These are phyloP conservation scores for Chondrilla cf. caribensis DNA, from an alignment of 37 sponge, comb jelly and placozoan species.

Conservation along the genomic window DNA sequence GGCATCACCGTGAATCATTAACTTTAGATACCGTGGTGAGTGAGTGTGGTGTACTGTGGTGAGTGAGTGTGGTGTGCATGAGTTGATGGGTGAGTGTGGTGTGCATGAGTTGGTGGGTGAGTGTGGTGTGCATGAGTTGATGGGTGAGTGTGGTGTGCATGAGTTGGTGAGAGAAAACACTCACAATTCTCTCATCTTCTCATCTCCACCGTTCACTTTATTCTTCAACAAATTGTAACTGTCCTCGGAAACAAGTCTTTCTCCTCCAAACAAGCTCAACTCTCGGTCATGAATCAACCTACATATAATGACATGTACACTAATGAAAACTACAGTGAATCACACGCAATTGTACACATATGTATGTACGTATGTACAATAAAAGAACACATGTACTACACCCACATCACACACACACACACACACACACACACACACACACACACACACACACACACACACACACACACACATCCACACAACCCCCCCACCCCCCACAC, in stretches of 20 bases:
- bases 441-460: slow-evolving; percentile 28
- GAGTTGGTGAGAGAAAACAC: neutral
- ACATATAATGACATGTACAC: neutral
- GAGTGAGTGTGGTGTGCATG: too few relatives aligned
- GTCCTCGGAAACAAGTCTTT: slow-evolving; percentile 39
- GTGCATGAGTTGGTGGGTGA: too few relatives aligned
- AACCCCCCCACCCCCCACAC: too few relatives aligned
- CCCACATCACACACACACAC: slow-evolving; percentile 26
- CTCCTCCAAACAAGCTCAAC: slow-evolving; percentile 58
- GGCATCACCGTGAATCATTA: neutral
- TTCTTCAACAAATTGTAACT: slow-evolving; percentile 31
- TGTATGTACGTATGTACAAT: neutral
- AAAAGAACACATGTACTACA: too few relatives aligned
- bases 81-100: too few relatives aligned
- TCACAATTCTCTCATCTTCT: slow-evolving; percentile 54
- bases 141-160: too few relatives aligned
- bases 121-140: too few relatives aligned
- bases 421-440: slow-evolving; percentile 28
- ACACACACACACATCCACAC: slow-evolving; percentile 21
- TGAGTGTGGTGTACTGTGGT: too few relatives aligned
- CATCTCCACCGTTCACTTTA: slow-evolving; percentile 30
- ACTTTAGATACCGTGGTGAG: too few relatives aligned
- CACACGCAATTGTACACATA: neutral
- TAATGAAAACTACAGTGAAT: neutral
- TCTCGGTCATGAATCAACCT: slow-evolving; percentile 76